phyloP scores from a whole-genome alignment of 2,797 vertebrate genomes.

The Cottoperca gobio region DNA sequence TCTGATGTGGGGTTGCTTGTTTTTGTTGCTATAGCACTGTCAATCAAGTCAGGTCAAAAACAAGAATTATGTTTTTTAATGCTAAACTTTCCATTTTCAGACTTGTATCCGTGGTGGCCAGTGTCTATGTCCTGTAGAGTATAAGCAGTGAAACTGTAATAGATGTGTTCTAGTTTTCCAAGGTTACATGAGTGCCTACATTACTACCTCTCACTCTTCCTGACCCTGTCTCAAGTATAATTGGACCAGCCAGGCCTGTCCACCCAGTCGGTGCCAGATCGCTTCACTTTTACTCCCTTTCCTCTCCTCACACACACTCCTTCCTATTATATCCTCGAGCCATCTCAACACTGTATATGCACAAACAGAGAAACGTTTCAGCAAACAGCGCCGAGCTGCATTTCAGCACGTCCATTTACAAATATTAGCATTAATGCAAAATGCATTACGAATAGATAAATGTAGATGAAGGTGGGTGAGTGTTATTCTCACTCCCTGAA shows the following conservation, averaged over 20 bases:
- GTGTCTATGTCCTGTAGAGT: background rate
- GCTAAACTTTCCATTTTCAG: background rate
- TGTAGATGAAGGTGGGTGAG: constrained; percentile 55
- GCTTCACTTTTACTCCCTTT: constrained; percentile 34
- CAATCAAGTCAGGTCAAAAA: constrained; percentile 4
- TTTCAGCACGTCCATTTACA: constrained; percentile 73
- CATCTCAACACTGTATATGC: constrained; percentile 64
- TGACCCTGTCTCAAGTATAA: constrained; percentile 68
- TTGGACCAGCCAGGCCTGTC: constrained; percentile 64
- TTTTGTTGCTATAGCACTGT: background rate
- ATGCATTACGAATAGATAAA: constrained; percentile 72
- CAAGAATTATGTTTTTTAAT: background rate
- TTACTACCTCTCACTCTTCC: constrained; percentile 43
- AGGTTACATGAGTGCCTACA: constrained; percentile 53
- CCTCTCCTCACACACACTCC: constrained; percentile 7
- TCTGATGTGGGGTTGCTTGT: background rate
- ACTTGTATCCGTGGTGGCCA: background rate
- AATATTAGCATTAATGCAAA: constrained; percentile 80
- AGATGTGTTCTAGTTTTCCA: constrained; percentile 45
- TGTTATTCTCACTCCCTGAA: constrained; percentile 54
- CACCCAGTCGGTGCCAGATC: constrained; percentile 47
- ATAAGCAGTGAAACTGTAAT: constrained; percentile 12
- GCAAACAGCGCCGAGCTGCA: constrained; percentile 60
- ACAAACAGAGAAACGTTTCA: constrained; percentile 63
- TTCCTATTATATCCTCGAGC: constrained; percentile 52